These are phyloP conservation scores for Bubalus kerabau DNA, from an alignment of 2,113 vertebrate genomes.

Conservation along the genomic window DNA sequence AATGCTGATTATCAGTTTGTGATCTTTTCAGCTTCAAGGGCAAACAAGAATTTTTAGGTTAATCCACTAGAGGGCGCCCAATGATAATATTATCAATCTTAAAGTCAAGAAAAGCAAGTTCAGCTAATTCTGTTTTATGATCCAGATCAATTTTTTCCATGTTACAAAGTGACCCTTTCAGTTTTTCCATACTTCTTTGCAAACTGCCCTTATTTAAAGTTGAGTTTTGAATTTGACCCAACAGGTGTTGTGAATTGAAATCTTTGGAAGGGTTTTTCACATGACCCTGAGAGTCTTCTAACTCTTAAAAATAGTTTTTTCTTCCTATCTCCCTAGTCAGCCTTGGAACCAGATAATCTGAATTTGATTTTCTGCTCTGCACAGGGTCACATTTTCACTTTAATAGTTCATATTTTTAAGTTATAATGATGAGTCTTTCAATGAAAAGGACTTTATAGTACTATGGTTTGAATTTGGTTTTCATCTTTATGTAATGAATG, in stretches of 20 bases:
- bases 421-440: neutral
- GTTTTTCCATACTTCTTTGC: neutral
- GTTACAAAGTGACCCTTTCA: neutral
- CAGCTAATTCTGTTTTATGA: neutral
- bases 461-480: neutral
- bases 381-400: neutral
- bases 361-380: neutral
- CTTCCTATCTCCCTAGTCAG: neutral
- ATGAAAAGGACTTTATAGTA: neutral
- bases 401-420: neutral
- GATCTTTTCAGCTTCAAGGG: neutral
- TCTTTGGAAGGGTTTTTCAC: neutral
- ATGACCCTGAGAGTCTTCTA: neutral
- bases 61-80: conserved; percentile 47
- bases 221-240: conserved; percentile 4
- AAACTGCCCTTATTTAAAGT: neutral
- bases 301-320: neutral
- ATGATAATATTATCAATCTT: neutral
- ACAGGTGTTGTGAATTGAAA: neutral
- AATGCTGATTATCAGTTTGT: conserved; percentile 26
- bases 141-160: neutral
- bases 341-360: neutral
- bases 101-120: neutral
- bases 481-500: neutral
- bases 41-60: neutral